Evolutionary conservation across 2,888 invertebrate genomes (phyloP), one percentile per base, ranked within the genome.

Genomic region (Cremastobaeus sp.): DNA sequence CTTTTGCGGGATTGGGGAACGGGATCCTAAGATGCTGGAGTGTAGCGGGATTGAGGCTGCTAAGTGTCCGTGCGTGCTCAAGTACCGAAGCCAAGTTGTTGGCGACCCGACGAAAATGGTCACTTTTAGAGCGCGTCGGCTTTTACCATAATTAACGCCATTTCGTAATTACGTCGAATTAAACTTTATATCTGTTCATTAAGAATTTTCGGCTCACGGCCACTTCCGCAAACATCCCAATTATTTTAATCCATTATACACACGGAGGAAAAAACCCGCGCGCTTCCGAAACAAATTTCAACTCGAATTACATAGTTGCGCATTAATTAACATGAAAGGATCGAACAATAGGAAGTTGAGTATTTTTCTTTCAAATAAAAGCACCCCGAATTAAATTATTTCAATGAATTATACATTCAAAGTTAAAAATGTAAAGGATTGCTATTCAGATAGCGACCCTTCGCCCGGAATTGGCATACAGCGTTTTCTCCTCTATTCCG

Each of bases 31-130:
- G 68, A n/a, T 43, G 59, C 48, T 45, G 35, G 17, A 50, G 43
- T 45, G 47, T 28, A 39, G 48, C 25, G 37, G 34, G 66, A 54
- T 65, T 72, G 15, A 39, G 62, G 18, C 45, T 45, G 66, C 55
- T 52, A 62, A 73, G 68, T 73, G 73, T 62, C 57, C 50, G 68
- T 55, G 68, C 73, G 68, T 62, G 62, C 62, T 62, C 35, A 6
- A 62, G 66, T 48, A 20, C 68, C 66, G 55, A 66, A 66, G 48
- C 64, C 43, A 60, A 73, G 62, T 59, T 59, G 65, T 54, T 54
- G 71, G 71, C 41, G 52, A 14, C 57, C 34, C 64, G 20, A 30
- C 59, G 28, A 28, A 60, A 59, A 69, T 59, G 68, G 68, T 68
- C 68, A 68, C 59, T 30, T 50, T 41, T 32, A 48, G 34, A 37